Percentiles rank a stretch among this genome's conserved stretches.
These are phyloP conservation scores for Aporrectodea caliginosa DNA, from an alignment of 1,140 invertebrate genomes.

Conservation along the genomic window DNA sequence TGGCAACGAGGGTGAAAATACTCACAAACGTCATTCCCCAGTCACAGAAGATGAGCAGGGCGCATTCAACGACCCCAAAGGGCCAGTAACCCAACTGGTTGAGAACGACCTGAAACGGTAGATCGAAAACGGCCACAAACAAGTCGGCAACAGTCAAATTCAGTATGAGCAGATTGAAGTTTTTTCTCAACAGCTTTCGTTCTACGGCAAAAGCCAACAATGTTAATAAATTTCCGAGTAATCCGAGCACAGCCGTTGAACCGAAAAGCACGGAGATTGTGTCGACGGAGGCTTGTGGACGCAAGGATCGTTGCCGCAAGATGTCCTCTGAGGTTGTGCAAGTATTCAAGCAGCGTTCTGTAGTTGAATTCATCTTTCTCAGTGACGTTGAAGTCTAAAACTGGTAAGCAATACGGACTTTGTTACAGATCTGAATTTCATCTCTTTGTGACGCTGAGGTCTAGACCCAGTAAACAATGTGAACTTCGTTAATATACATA, in stretches of 20 bases:
- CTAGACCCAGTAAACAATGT: too few species aligned
- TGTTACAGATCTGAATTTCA: too few species aligned
- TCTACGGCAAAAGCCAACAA: background rate
- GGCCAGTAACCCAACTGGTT: background rate
- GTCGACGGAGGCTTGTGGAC: background rate
- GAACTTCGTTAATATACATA: too few species aligned
- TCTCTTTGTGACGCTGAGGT: too few species aligned
- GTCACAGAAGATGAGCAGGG: background rate
- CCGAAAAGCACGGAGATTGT: background rate
- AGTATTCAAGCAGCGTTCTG: too few species aligned
- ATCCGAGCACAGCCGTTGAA: background rate
- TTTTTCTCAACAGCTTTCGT: background rate
- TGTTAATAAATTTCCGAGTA: background rate
- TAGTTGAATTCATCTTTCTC: too few species aligned
- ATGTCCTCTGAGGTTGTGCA: background rate
- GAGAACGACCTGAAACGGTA: background rate
- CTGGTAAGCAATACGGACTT: too few species aligned
- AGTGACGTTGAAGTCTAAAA: too few species aligned
- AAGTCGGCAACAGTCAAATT: constrained; percentile 8
- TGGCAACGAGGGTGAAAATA: constrained; percentile 8
- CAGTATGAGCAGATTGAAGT: constrained; percentile 1
- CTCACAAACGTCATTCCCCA: constrained; percentile 11
- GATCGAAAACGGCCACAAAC: background rate
- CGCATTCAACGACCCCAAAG: background rate
- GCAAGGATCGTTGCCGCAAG: background rate